Conservation (phyloP, 2,113 vertebrate species). For the Nibea coibor region DNA sequence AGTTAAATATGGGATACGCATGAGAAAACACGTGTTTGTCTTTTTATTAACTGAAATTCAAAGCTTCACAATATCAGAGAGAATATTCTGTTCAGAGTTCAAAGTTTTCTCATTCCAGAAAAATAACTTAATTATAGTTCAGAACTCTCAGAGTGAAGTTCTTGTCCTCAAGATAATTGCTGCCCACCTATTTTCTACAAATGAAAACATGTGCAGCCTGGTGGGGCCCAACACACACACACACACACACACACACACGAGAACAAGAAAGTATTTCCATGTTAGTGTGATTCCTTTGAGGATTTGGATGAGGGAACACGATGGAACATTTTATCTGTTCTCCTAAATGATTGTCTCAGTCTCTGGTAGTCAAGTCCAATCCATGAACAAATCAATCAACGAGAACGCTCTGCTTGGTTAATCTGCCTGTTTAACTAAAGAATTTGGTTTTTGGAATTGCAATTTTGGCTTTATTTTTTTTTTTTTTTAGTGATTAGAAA, state of each 20-base stretch:
- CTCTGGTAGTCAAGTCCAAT: neutral
- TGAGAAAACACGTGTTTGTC: no score
- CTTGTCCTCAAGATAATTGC: neutral
- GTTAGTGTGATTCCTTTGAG: neutral
- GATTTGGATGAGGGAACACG: neutral
- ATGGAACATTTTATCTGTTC: neutral
- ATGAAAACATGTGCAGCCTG: neutral
- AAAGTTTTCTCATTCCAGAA: neutral
- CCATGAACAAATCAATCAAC: neutral
- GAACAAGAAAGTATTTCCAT: neutral
- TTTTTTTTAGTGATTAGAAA: neutral
- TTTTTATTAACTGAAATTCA: no score
- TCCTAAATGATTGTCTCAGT: neutral
- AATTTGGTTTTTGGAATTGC: neutral
- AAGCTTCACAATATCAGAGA: neutral
- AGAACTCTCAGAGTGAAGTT: neutral
- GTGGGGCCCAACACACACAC: neutral
- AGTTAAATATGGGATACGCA: no score
- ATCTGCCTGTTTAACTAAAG: neutral
- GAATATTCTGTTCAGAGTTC: neutral
- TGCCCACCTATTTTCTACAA: neutral
- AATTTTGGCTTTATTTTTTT: no score
- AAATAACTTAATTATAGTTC: neutral
- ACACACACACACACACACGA: neutral
- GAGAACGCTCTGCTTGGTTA: neutral